Evolutionary conservation across 2,797 vertebrate genomes (phyloP).

Genomic region (Atherinosoma microstoma): DNA sequence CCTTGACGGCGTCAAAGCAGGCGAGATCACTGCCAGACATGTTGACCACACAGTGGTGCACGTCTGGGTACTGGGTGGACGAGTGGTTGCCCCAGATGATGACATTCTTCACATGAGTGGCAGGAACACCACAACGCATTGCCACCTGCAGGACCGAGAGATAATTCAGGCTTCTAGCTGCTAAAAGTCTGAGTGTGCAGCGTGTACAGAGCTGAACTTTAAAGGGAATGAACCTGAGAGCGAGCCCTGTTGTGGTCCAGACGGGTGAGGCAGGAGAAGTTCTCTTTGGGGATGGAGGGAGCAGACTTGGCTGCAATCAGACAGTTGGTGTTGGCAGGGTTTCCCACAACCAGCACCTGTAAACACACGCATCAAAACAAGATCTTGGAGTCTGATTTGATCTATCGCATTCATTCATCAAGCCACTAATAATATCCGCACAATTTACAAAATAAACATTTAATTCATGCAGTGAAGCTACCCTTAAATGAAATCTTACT

Average conservation of each 20-base stretch:
- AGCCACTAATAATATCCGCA: neutral
- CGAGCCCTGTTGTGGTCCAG: slow-evolving; percentile 96
- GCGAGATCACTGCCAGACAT: slow-evolving; percentile 87
- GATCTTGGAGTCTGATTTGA: neutral
- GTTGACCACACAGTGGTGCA: slow-evolving; percentile 90
- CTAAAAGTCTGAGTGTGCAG: neutral
- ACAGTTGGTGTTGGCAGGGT: slow-evolving; percentile 98
- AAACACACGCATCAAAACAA: slow-evolving; percentile 17
- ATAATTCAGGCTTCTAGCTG: neutral
- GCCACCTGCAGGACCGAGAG: slow-evolving; percentile 83
- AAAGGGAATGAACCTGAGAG: slow-evolving; percentile 80
- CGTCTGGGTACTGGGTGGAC: slow-evolving; percentile 96
- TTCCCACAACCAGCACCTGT: slow-evolving; percentile 96
- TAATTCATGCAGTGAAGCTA: neutral
- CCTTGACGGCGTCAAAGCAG: slow-evolving; percentile 91
- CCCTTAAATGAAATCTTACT: neutral
- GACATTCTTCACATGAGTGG: slow-evolving; percentile 91
- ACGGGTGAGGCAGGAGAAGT: slow-evolving; percentile 96
- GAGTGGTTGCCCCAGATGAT: slow-evolving; percentile 99
- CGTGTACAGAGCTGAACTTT: neutral
- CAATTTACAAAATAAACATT: neutral
- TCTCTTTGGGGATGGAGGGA: slow-evolving; percentile 96
- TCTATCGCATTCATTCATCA: neutral
- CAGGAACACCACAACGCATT: slow-evolving; percentile 88
- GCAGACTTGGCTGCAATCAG: slow-evolving; percentile 93